These are phyloP conservation scores for Falco cherrug DNA, from an alignment of 2,797 vertebrate species.

Conservation along the genomic window DNA sequence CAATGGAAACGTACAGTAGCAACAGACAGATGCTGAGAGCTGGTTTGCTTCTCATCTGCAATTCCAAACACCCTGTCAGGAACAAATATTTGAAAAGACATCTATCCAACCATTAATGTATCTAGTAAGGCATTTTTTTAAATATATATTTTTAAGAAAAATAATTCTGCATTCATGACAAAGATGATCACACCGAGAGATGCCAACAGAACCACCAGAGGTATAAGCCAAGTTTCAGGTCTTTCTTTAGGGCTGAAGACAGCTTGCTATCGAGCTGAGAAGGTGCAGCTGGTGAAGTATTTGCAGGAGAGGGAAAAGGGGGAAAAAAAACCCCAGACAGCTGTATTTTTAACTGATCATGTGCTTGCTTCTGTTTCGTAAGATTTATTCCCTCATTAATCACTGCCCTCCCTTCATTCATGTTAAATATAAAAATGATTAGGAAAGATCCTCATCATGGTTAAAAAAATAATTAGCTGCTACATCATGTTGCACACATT, in stretches of 20 bases:
- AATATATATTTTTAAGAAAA: background rate
- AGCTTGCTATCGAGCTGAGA: background rate
- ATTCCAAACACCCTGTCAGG: constrained; percentile 71
- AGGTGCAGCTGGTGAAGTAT: constrained; percentile 54
- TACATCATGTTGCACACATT: constrained; percentile 82
- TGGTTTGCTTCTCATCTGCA: constrained; percentile 68
- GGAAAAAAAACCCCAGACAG: background rate
- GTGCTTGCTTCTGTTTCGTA: constrained; percentile 70
- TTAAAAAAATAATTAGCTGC: constrained; percentile 92
- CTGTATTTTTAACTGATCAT: constrained; percentile 70
- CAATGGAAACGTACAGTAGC: constrained; percentile 54
- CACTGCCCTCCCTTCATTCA: constrained; percentile 78
- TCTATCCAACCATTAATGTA: constrained; percentile 59
- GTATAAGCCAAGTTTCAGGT: constrained; percentile 53
- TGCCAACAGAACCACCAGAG: constrained; percentile 18
- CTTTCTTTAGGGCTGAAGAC: constrained; percentile 34
- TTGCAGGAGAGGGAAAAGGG: background rate
- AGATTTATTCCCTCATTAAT: constrained; percentile 81
- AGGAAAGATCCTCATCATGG: constrained; percentile 87
- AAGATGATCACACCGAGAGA: background rate
- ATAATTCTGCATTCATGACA: constrained; percentile 34
- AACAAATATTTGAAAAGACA: constrained; percentile 74
- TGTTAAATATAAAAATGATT: constrained; percentile 83
- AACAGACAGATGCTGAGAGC: constrained; percentile 61
- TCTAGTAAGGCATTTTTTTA: background rate